phyloP scores from a whole-genome alignment of 2,113 vertebrate species.

The Peromyscus polionotus region DNA sequence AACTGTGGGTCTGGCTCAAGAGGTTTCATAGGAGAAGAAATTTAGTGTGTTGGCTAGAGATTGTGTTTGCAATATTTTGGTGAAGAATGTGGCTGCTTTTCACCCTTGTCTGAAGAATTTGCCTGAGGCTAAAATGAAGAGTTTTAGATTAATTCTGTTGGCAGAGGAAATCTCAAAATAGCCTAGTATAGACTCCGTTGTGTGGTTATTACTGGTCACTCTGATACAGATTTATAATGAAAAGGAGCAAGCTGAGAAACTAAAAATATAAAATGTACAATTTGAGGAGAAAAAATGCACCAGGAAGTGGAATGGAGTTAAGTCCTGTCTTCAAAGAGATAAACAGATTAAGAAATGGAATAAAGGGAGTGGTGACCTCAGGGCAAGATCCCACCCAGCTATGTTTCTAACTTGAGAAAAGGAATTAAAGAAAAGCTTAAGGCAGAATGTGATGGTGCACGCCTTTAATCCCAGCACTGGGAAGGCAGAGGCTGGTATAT shows the following conservation, averaged over 20 bases:
- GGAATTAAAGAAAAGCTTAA: background rate
- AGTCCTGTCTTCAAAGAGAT: background rate
- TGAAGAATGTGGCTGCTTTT: background rate
- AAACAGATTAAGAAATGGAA: background rate
- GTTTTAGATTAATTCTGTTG: background rate
- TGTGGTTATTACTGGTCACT: background rate
- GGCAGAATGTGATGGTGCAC: background rate
- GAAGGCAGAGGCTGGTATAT: background rate
- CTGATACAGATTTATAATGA: background rate
- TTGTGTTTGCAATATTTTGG: background rate
- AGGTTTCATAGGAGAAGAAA: background rate
- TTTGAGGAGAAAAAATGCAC: background rate
- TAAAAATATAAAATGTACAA: background rate
- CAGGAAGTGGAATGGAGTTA: background rate
- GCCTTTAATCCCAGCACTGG: background rate
- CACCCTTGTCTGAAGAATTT: background rate
- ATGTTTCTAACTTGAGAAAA: background rate
- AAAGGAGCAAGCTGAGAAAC: background rate
- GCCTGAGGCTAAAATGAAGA: background rate
- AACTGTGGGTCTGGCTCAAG: background rate
- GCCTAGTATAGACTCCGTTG: background rate
- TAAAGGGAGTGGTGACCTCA: background rate
- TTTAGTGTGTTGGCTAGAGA: background rate
- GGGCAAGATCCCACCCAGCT: background rate
- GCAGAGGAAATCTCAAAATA: background rate